phyloP scores from a whole-genome alignment of 2,888 invertebrate genomes.

The Cremastinae sp. region DNA sequence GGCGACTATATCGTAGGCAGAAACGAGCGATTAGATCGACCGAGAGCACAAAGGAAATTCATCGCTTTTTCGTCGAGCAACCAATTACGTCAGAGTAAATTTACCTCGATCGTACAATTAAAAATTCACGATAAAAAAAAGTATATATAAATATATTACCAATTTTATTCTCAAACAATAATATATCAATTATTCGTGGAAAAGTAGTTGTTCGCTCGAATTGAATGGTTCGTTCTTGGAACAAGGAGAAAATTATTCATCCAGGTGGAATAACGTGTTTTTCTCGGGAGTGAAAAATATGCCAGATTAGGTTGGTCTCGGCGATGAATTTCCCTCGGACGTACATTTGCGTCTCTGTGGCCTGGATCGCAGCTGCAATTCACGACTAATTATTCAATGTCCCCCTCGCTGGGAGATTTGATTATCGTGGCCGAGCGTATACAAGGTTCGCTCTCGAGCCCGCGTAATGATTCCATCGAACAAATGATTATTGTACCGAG shows the following conservation, averaged over 20 bases:
- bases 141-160: no score
- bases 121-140: no score
- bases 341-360: background rate
- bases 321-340: background rate
- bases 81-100: background rate
- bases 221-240: no score
- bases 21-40: slow-evolving; percentile 10
- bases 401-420: slow-evolving; percentile 27
- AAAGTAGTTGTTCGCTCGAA: no score
- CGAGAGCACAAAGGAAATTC: background rate
- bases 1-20: background rate
- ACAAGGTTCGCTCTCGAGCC: slow-evolving; percentile 5
- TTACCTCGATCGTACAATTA: no score
- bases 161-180: no score
- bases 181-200: no score
- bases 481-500: slow-evolving; percentile 53
- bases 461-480: slow-evolving; percentile 53
- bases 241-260: no score
- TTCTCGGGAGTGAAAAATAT: slow-evolving; percentile 16
- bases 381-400: slow-evolving; percentile 51
- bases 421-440: slow-evolving; percentile 30
- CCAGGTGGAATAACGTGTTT: background rate
- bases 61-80: slow-evolving; percentile 4
- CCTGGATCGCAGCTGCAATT: slow-evolving; percentile 44
- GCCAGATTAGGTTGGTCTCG: slow-evolving; percentile 15